Evolutionary conservation across 2,113 vertebrate species (phyloP).

Genomic region (Marcusenius ussheri): DNA sequence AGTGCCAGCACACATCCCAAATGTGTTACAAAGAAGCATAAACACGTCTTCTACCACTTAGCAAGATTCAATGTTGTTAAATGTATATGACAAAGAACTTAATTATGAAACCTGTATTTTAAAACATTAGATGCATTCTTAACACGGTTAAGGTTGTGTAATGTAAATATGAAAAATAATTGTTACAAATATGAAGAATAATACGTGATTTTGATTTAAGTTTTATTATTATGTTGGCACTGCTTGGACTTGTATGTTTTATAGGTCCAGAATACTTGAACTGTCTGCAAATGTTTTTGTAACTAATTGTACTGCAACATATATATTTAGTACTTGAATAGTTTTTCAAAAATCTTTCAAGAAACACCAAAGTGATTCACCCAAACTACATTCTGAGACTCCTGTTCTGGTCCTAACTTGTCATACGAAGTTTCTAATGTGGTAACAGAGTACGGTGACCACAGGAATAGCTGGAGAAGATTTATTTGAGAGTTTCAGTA

Average conservation of each 20-base stretch:
- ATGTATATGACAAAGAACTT: background rate
- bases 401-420: background rate
- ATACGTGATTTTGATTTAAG: background rate
- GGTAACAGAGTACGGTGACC: background rate
- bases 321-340: background rate
- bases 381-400: background rate
- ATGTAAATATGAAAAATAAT: background rate
- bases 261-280: background rate
- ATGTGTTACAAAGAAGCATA: background rate
- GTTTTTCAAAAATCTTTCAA: background rate
- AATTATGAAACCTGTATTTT: background rate
- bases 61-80: background rate
- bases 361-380: background rate
- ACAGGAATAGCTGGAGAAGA: background rate
- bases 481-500: background rate
- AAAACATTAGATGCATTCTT: background rate
- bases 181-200: background rate
- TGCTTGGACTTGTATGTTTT: background rate
- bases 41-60: background rate
- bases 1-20: background rate
- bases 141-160: background rate
- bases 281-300: background rate
- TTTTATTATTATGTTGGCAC: background rate
- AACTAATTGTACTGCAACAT: background rate
- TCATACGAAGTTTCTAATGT: background rate